These are phyloP conservation scores for Drosophila ironensis DNA, from an alignment of 1,140 invertebrate species.

Conservation along the genomic window DNA sequence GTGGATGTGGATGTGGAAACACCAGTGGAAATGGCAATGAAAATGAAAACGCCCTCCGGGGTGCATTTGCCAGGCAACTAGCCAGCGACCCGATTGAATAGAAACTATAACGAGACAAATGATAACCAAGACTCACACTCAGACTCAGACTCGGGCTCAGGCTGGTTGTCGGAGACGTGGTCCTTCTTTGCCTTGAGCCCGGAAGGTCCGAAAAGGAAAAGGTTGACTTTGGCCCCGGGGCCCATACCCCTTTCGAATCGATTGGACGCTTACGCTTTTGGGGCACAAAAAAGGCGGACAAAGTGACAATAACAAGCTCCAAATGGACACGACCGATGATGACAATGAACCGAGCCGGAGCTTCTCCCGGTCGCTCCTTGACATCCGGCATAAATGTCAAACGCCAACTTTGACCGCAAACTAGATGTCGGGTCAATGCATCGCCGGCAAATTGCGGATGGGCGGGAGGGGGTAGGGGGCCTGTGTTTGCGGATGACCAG, in stretches of 20 bases:
- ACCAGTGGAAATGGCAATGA: constrained; percentile 1
- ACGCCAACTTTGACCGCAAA: constrained; percentile 76
- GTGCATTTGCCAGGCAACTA: constrained; percentile 60
- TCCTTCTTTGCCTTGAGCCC: too few species aligned
- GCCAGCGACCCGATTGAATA: constrained; percentile 61
- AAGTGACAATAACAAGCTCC: constrained; percentile 67
- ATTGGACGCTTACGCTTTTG: constrained; percentile 53
- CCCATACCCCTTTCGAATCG: neutral
- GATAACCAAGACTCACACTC: constrained; percentile 35
- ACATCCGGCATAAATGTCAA: constrained; percentile 80
- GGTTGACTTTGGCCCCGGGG: constrained; percentile 1
- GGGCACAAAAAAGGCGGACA: constrained; percentile 12
- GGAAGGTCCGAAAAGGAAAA: neutral
- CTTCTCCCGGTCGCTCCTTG: constrained; percentile 23
- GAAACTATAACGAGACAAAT: constrained; percentile 56
- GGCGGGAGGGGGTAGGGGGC: neutral
- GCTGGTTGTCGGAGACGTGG: too few species aligned
- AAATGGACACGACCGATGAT: constrained; percentile 55
- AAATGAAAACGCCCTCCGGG: constrained; percentile 73
- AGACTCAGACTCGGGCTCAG: too few species aligned
- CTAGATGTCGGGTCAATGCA: constrained; percentile 66
- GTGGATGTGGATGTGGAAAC: neutral
- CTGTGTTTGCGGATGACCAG: constrained; percentile 10
- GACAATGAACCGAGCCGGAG: constrained; percentile 47
- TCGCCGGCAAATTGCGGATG: constrained; percentile 34